Evolutionary conservation across 2,797 vertebrate genomes (phyloP).

Genomic region (Tiaroga cobitis): DNA sequence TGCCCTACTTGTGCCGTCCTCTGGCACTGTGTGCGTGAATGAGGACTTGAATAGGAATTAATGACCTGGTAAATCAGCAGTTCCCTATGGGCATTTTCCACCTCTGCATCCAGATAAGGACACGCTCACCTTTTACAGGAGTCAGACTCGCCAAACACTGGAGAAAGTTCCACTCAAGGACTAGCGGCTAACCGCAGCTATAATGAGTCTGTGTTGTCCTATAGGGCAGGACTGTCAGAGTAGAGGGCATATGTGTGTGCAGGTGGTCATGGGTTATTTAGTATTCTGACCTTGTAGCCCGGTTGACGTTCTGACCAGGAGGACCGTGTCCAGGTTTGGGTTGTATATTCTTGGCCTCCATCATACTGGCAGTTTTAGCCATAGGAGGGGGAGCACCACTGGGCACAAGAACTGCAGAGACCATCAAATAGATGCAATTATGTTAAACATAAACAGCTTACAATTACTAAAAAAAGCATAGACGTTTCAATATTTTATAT

Average conservation of each 20-base stretch:
- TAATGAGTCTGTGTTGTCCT: background rate
- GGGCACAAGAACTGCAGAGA: constrained; percentile 74
- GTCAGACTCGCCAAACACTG: background rate
- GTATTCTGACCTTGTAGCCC: constrained; percentile 80
- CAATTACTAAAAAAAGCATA: background rate
- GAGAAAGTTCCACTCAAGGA: background rate
- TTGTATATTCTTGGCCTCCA: constrained; percentile 86
- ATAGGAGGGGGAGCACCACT: constrained; percentile 76
- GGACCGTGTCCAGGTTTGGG: constrained; percentile 77
- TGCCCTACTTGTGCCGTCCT: constrained; percentile 40
- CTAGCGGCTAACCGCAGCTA: background rate
- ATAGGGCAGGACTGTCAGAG: constrained; percentile 3
- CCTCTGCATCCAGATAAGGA: constrained; percentile 38
- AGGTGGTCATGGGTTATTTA: constrained; percentile 39
- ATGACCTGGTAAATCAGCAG: constrained; percentile 37
- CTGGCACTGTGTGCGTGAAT: constrained; percentile 32
- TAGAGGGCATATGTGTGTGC: constrained; percentile 41
- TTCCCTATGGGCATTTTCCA: constrained; percentile 50
- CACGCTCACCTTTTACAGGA: constrained; percentile 42
- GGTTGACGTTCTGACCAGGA: constrained; percentile 77
- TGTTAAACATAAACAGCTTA: background rate
- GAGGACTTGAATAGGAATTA: constrained; percentile 43
- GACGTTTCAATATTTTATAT: background rate
- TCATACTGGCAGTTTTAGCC: constrained; percentile 81
- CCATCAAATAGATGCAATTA: background rate